Percentiles rank a stretch among this genome's conserved stretches.
These are phyloP conservation scores for Drosophila tani DNA, from an alignment of 1,140 invertebrate species.

Conservation along the genomic window DNA sequence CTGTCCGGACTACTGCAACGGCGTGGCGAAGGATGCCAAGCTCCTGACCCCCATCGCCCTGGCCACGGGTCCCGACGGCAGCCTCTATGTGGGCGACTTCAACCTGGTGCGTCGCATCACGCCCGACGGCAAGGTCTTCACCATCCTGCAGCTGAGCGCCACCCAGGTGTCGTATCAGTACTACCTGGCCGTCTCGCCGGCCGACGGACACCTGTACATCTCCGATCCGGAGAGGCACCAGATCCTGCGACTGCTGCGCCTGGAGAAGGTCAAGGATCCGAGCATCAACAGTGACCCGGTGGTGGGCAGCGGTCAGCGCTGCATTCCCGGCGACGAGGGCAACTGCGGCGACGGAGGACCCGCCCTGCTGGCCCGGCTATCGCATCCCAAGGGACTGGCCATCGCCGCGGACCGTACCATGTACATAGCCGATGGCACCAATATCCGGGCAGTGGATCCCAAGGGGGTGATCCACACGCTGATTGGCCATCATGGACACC, in stretches of 20 bases:
- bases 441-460: constrained; percentile 95
- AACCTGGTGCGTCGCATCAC: constrained; percentile 97
- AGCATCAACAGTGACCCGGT: constrained; percentile 94
- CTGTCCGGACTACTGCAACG: constrained; percentile 93
- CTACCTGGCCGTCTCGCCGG: constrained; percentile 97
- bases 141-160: constrained; percentile 95
- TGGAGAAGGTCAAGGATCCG: constrained; percentile 93
- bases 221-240: constrained; percentile 97
- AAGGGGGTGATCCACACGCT: constrained; percentile 97
- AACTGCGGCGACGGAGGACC: constrained; percentile 97
- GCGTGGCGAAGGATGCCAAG: constrained; percentile 93
- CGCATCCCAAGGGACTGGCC: constrained; percentile 98
- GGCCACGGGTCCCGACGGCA: constrained; percentile 97
- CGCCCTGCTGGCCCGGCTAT: constrained; percentile 94
- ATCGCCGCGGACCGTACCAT: constrained; percentile 96
- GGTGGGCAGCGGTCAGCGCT: constrained; percentile 97
- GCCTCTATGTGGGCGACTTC: constrained; percentile 98
- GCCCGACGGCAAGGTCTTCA: constrained; percentile 95
- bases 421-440: constrained; percentile 97
- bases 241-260: constrained; percentile 90
- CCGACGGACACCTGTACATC: constrained; percentile 97
- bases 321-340: constrained; percentile 95
- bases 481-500: constrained; percentile 96
- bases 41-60: constrained; percentile 96
- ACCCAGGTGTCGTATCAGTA: constrained; percentile 98